Evolutionary conservation across 2,888 invertebrate species (phyloP).

Genomic region (Meteorus cinctellus): DNA sequence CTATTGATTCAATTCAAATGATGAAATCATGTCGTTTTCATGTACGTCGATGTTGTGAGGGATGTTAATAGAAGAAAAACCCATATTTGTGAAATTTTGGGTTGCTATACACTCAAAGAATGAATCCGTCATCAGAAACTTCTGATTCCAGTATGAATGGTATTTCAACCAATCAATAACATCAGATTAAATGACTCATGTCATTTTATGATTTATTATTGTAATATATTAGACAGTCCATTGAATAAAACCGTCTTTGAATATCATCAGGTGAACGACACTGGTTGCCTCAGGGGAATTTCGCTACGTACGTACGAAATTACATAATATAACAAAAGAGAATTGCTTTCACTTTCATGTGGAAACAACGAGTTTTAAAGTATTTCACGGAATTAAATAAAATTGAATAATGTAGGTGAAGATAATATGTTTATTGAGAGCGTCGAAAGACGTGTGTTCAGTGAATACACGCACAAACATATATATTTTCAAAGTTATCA

Average conservation of each 20-base stretch:
- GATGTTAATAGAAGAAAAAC: neutral
- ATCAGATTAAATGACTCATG: neutral
- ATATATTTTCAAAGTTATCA: no score
- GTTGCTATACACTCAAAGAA: neutral
- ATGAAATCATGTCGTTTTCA: neutral
- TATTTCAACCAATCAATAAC: neutral
- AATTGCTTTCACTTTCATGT: constrained; percentile 11
- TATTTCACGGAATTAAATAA: constrained; percentile 40
- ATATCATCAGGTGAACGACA: constrained; percentile 28
- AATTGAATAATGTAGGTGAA: constrained; percentile 16
- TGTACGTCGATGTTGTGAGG: neutral
- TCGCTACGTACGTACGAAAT: constrained; percentile 4
- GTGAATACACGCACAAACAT: no score
- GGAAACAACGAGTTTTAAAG: neutral
- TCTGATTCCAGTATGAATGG: neutral
- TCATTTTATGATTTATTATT: constrained; percentile 39
- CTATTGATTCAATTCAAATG: constrained; percentile 51
- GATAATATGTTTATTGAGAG: no score
- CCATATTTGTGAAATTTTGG: neutral
- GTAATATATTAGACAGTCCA: constrained; percentile 55
- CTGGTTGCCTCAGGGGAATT: constrained; percentile 33
- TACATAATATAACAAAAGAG: constrained; percentile 27
- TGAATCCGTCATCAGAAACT: neutral
- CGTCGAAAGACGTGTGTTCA: no score
- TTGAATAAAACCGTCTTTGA: constrained; percentile 39